Percentiles rank a stretch among this genome's conserved stretches.
Conservation (phyloP, 2,797 vertebrate genomes). For the Enteromius mattozi region DNA sequence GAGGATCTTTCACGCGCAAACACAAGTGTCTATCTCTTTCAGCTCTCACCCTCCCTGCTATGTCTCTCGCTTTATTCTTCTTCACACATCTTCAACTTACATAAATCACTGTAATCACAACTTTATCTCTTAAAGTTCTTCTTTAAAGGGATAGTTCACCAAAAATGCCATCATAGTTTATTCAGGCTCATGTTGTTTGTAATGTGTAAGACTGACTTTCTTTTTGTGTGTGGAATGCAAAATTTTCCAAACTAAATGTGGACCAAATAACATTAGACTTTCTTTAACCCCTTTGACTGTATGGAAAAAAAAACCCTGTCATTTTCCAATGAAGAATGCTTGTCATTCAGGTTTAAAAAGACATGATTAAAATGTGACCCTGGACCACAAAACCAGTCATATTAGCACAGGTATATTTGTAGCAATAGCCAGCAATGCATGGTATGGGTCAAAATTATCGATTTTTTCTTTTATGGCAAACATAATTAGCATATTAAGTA, state of each 20-base stretch:
- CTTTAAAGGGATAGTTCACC: not conserved
- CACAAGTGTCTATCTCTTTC: slow-evolving; percentile 38
- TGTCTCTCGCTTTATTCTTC: slow-evolving; percentile 21
- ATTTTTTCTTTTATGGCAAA: not conserved
- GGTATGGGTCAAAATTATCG: not conserved
- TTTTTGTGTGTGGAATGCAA: not conserved
- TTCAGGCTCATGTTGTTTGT: not conserved
- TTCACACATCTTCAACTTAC: slow-evolving; percentile 10
- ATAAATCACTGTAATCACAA: not conserved
- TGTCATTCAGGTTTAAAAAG: not conserved
- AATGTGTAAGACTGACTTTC: not conserved
- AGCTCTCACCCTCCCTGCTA: slow-evolving; percentile 20
- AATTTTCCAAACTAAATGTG: not conserved
- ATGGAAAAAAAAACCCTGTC: not conserved
- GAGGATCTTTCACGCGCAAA: not conserved
- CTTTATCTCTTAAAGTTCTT: slow-evolving; percentile 21
- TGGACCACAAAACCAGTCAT: not conserved
- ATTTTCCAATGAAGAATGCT: not conserved
- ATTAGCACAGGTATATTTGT: not conserved
- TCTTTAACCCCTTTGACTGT: not conserved
- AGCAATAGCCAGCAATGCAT: not conserved
- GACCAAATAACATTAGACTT: not conserved
- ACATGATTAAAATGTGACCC: not conserved
- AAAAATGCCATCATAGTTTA: not conserved
- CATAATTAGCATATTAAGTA: not conserved